Evolutionary conservation across 2,113 vertebrate species (phyloP).

Genomic region (Irena cyanogastra): DNA sequence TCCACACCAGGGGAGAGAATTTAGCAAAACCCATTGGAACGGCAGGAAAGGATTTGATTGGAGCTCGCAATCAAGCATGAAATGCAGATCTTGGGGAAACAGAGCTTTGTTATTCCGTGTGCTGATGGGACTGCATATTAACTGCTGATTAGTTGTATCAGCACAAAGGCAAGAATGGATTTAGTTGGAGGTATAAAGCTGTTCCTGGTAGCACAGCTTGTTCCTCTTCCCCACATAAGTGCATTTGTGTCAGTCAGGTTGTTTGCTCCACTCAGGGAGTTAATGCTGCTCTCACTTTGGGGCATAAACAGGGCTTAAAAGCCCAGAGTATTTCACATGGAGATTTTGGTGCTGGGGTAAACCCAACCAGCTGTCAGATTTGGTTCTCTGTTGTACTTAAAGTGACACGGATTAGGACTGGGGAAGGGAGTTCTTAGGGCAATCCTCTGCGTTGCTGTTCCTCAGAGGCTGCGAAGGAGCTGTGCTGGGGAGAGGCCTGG

Average conservation of each 20-base stretch:
- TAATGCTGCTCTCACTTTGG: conserved; percentile 13
- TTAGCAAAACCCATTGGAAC: background rate
- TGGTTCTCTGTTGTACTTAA: background rate
- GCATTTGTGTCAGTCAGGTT: background rate
- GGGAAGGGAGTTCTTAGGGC: background rate
- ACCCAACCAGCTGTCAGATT: background rate
- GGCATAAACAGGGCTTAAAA: conserved; percentile 7
- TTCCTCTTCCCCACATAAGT: background rate
- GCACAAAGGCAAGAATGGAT: background rate
- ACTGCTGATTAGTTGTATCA: conserved; percentile 15
- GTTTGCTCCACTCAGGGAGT: background rate
- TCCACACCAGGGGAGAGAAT: background rate
- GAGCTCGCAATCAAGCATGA: background rate
- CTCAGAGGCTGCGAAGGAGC: background rate
- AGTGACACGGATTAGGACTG: background rate
- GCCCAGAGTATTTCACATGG: background rate
- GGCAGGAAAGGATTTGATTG: background rate
- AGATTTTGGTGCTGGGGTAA: background rate
- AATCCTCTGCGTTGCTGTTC: background rate
- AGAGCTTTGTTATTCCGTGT: background rate
- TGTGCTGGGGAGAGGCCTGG: background rate
- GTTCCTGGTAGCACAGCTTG: background rate
- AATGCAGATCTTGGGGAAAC: conserved; percentile 27
- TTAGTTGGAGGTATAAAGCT: background rate
- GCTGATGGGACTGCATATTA: conserved; percentile 36